A percentile compares a stretch with the other conserved stretches of the same genome.
phyloP scores from a whole-genome alignment of 1,140 invertebrate genomes.

The Drosophila insularis region DNA sequence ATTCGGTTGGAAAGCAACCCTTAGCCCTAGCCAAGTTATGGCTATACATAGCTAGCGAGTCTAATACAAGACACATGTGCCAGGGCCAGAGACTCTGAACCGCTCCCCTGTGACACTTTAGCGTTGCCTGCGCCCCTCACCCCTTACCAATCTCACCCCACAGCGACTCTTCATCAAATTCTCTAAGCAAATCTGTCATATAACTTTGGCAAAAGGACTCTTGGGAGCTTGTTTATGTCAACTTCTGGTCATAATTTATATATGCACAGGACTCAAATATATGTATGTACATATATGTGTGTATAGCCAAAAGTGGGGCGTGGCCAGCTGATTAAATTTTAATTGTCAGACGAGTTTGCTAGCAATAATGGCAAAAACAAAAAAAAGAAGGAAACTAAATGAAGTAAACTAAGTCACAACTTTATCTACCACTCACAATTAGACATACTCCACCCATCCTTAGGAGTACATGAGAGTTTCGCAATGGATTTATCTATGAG shows the following conservation, averaged over 20 bases:
- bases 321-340: conserved; percentile 67
- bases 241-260: conserved; percentile 79
- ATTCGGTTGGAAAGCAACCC: conserved; percentile 64
- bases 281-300: conserved; percentile 45
- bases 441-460: conserved; percentile 23
- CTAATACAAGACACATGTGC: conserved; percentile 63
- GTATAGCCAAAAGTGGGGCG: conserved; percentile 28
- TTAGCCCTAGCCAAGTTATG: conserved; percentile 7
- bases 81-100: conserved; percentile 17
- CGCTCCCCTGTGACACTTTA: conserved; percentile 75
- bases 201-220: conserved; percentile 77
- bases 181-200: conserved; percentile 80
- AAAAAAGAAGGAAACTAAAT: conserved; percentile 48
- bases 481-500: conserved; percentile 48
- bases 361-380: conserved; percentile 20
- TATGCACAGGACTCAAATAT: conserved; percentile 23
- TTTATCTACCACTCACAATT: conserved; percentile 76
- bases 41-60: neutral
- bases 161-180: conserved; percentile 65
- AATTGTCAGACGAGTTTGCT: conserved; percentile 48
- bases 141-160: neutral
- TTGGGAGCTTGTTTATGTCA: conserved; percentile 82
- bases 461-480: conserved; percentile 8
- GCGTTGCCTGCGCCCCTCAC: conserved; percentile 30
- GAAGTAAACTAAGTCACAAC: conserved; percentile 74